Percentiles rank a stretch among this genome's conserved stretches.
phyloP scores from a whole-genome alignment of 2,797 vertebrate genomes.

The Eremophila alpestris region DNA sequence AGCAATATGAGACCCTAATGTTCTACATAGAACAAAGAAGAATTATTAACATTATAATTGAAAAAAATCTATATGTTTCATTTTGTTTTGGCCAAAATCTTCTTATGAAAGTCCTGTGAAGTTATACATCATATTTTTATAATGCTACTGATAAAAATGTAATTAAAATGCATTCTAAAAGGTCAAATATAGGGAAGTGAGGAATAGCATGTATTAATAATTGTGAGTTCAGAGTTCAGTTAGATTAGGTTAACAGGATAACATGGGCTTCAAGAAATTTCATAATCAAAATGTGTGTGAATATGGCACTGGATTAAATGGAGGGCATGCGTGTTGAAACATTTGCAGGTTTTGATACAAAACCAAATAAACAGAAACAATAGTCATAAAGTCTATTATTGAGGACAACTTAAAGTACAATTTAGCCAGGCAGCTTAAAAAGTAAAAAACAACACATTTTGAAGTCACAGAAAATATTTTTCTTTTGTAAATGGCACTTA shows the following conservation, averaged over 20 bases:
- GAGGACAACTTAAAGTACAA: background rate
- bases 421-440: constrained; percentile 19
- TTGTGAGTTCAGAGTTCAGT: background rate
- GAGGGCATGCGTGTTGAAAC: background rate
- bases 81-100: background rate
- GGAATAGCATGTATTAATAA: background rate
- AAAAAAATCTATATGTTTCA: background rate
- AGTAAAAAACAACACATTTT: constrained; percentile 23
- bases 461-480: constrained; percentile 33
- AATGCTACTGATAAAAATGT: background rate
- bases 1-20: background rate
- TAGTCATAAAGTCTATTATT: background rate
- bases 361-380: background rate
- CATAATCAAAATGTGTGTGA: background rate
- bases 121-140: background rate
- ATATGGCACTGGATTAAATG: background rate
- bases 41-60: background rate
- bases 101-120: background rate
- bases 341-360: background rate
- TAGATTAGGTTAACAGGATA: background rate
- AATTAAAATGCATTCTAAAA: background rate
- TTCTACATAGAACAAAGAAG: background rate
- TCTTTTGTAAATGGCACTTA: constrained; percentile 53
- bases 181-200: background rate
- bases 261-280: background rate